Evolutionary conservation across 2,888 invertebrate species (phyloP).

Genomic region (Dorcus parallelipipedus): DNA sequence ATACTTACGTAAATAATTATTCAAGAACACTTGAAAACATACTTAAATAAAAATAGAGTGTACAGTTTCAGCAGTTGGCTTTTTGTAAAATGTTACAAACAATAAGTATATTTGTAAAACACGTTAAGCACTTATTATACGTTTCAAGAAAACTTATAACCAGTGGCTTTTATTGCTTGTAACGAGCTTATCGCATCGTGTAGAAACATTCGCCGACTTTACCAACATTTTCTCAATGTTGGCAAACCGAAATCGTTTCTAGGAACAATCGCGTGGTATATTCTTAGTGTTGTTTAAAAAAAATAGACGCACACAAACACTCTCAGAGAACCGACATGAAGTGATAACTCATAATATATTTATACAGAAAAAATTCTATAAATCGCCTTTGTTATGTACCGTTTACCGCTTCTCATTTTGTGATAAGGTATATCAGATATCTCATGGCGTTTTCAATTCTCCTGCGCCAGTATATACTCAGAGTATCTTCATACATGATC

Average conservation of each 20-base stretch:
- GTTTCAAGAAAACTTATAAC: no score
- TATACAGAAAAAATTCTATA: conserved; percentile 34
- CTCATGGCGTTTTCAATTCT: not conserved
- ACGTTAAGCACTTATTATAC: no score
- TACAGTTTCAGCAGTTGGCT: no score
- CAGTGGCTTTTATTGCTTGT: no score
- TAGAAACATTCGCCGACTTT: not conserved
- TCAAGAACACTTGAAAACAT: not conserved
- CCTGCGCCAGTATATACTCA: no score
- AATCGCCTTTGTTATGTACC: no score
- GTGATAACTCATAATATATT: conserved; percentile 42
- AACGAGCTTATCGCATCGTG: no score
- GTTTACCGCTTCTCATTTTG: no score
- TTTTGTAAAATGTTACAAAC: no score
- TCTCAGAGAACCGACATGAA: conserved; percentile 39
- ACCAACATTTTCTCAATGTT: conserved; percentile 1
- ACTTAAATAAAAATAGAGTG: not conserved
- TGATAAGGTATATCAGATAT: not conserved
- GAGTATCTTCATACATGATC: no score
- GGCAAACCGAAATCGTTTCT: not conserved
- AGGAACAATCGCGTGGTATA: not conserved
- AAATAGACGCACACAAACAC: conserved; percentile 30
- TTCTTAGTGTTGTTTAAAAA: not conserved
- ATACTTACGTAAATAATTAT: conserved; percentile 7
- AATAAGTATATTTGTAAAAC: no score